Base-by-base conservation (phyloP, 2,888 invertebrate species). In the Neuroscelio doddi region DNA sequence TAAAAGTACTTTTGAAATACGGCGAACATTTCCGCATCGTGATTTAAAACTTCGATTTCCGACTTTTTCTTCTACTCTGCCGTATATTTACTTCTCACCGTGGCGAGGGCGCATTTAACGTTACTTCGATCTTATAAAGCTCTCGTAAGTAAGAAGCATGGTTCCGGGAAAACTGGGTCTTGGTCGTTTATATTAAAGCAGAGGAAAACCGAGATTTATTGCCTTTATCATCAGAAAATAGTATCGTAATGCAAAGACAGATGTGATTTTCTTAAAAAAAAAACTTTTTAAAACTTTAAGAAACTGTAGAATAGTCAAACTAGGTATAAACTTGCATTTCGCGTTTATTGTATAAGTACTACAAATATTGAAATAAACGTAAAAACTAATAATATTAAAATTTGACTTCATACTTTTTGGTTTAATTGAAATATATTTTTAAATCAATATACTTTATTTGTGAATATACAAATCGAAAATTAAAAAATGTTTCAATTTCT, bases 81-180 rank as follows among this genome's bases (percentile, higher is more conserved):
- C n/a, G 8, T 15, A 38, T 8, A 38, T 38, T 9, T 38, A 14
- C 12, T 14, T 4, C 8, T 9, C 17, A 8, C 8, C n/a, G 8
- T 1, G 4, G 38, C 16, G 9, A 16, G 7, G 8, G 38, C 38
- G 16, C 15, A 12, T 38, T 38, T 16, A 8, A 1, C 17, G 16
- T 38, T 21, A 21, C 21, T 30, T 41, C 41, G 12, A 24, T 26
- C 24, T 24, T 12, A 8, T 12, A 21, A 14, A 10, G 24, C 17
- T 16, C 8, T 16, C 27, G 9, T 49, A 50, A 41, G 41, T 41
- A 42, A 44, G 42, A 42, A 26, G n/a, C 34, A 42, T 24, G 30
- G 17, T 39, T 10, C 14, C 32, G 21, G 16, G 34, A 42, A 47
- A 61, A 61, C 36, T 52, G 21, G 59, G 59, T 59, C 51, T 59